Conservation (phyloP, 2,113 vertebrate species). For the Elgaria multicarinata region DNA sequence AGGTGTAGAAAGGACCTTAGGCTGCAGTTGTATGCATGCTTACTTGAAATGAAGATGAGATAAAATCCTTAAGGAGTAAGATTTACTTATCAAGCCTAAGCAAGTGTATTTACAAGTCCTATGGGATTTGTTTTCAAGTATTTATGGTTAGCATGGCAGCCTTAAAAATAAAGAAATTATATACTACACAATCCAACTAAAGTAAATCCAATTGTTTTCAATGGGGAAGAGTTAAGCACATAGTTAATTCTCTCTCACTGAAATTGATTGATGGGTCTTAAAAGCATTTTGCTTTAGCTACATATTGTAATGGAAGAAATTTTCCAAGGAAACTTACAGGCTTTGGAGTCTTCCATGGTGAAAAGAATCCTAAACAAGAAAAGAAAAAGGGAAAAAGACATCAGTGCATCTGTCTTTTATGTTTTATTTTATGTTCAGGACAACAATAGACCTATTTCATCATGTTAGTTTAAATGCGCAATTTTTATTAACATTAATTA, state of each 20-base stretch:
- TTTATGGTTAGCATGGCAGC: background rate
- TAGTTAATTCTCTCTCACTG: background rate
- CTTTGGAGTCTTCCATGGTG: conserved; percentile 98
- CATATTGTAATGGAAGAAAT: conserved; percentile 31
- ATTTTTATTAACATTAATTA: conserved; percentile 40
- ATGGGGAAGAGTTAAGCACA: background rate
- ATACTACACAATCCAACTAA: too few species aligned
- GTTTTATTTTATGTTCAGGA: conserved; percentile 16
- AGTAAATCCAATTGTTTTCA: background rate
- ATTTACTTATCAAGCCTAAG: background rate
- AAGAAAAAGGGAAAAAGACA: conserved; percentile 74
- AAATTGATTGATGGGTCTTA: background rate
- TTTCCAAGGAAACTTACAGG: conserved; percentile 89
- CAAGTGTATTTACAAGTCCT: background rate
- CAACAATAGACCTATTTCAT: conserved; percentile 37
- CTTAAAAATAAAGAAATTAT: background rate
- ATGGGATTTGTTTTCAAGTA: background rate
- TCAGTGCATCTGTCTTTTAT: conserved; percentile 68
- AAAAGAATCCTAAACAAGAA: conserved; percentile 97
- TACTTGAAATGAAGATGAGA: background rate
- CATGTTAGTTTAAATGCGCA: conserved; percentile 35
- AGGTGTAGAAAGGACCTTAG: too few species aligned
- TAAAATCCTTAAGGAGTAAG: background rate
- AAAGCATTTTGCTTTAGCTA: background rate
- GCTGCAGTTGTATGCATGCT: background rate